Conservation (phyloP, 53 echinoderm and acorn worm species). For the Glandiceps talaboti region DNA sequence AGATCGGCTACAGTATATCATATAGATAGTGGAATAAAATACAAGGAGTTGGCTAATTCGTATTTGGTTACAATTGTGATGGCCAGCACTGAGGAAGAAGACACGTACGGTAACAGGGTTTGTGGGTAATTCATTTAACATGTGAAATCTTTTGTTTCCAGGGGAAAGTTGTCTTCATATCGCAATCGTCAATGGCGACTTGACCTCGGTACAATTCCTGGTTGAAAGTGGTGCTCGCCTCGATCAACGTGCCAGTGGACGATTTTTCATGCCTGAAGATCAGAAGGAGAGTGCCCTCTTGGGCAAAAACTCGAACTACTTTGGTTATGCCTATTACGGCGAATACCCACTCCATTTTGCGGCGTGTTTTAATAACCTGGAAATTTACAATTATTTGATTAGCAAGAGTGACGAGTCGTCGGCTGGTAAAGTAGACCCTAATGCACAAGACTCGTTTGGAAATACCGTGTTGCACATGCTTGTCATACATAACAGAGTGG, state of each 20-base stretch:
- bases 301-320: conserved; percentile 31
- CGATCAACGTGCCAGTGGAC: conserved; percentile 58
- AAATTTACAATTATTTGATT: conserved; percentile 78
- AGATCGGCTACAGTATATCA: too few species aligned
- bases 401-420: not conserved
- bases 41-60: too few species aligned
- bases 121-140: too few species aligned
- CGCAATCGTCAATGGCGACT: conserved; percentile 71
- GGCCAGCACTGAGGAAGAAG: too few species aligned
- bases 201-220: conserved; percentile 57
- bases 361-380: conserved; percentile 50
- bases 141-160: conserved; percentile 1
- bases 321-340: conserved; percentile 70
- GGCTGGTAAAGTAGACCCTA: conserved; percentile 23
- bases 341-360: conserved; percentile 91
- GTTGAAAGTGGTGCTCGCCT: conserved; percentile 42
- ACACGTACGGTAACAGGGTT: too few species aligned
- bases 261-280: conserved; percentile 78
- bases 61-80: too few species aligned
- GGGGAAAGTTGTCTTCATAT: conserved; percentile 77
- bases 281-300: conserved; percentile 19
- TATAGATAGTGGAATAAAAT: too few species aligned
- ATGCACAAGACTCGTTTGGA: conserved; percentile 62
- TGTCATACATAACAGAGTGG: conserved; percentile 84
- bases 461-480: conserved; percentile 93